Percentiles rank a stretch among this genome's conserved stretches.
Evolutionary conservation across 2,888 invertebrate genomes (phyloP).

Genomic region (Epiblema foenella): DNA sequence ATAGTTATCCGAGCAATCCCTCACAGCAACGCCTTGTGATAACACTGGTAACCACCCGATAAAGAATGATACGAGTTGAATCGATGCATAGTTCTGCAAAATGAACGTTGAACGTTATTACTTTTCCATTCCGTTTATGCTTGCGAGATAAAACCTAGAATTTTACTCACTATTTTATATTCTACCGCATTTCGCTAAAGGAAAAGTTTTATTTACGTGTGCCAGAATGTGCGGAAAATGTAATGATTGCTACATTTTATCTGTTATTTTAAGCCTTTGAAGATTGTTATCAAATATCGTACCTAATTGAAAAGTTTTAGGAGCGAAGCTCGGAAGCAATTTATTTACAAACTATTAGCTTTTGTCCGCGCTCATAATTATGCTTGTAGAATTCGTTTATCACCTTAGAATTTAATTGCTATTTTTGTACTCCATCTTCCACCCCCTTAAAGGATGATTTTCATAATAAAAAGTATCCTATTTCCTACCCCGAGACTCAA

Average conservation of each 20-base stretch:
- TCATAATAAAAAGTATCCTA: too few species aligned
- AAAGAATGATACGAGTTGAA: slow-evolving; percentile 10
- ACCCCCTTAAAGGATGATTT: too few species aligned
- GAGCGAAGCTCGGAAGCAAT: background rate
- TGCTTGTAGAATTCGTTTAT: too few species aligned
- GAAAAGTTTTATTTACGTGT: slow-evolving; percentile 22
- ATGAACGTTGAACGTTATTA: slow-evolving; percentile 17
- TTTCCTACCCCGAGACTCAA: too few species aligned
- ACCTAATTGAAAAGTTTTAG: background rate
- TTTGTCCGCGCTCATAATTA: too few species aligned
- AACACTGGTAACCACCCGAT: background rate
- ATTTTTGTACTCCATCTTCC: too few species aligned
- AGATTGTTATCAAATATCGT: background rate
- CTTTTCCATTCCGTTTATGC: slow-evolving; percentile 13
- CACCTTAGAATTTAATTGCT: too few species aligned
- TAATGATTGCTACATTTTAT: slow-evolving; percentile 3
- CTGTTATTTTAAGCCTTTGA: background rate
- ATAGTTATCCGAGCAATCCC: background rate
- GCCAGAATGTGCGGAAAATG: slow-evolving; percentile 15
- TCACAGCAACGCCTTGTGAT: background rate
- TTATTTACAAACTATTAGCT: background rate
- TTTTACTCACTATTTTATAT: slow-evolving; percentile 21
- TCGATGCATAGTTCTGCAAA: background rate
- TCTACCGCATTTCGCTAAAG: slow-evolving; percentile 15
- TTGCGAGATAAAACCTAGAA: slow-evolving; percentile 15